Base-by-base conservation (phyloP, 2,797 vertebrate species). In the Sebastes matsubarae region DNA sequence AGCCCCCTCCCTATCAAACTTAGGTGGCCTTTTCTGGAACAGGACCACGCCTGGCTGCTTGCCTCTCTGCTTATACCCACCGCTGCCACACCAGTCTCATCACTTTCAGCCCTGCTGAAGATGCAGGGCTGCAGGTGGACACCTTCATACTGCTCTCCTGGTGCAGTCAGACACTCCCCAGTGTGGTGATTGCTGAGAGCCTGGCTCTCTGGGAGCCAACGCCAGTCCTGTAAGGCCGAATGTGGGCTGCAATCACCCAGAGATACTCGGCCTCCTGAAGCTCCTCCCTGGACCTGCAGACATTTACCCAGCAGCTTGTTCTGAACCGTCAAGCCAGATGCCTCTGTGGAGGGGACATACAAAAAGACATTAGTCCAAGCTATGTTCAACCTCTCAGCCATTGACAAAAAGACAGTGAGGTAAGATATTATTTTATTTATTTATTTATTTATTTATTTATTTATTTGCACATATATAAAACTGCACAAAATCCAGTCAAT, bases 11-110 rank as follows among this genome's bases (percentile, higher is more conserved):
- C 90, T 1, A 87, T 84, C 52, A 97, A 88, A 14, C 90, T 96
- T 72, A 98, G 81, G 24, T 95, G 96, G 20, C 97, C 97, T 88
- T 95, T 96, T 87, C 92, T 97, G 86, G 96, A 96, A 88, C 97
- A 98, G 64, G 83, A 90, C 97, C 97, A 98, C 0, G 76, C 75
- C 83, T 98, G 97, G 22, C 13, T 92, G 72, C 50, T 76, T n/a
- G 32, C 14, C 11, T 93, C 90, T 77, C 68, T 66, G 75, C 82
- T 81, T 4, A 77, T 61, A 63, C 94, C 94, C 50, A 12, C 36
- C 5, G 1, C 83, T 18, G 84, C 81, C 30, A 14, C 58, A 12
- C 18, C 81, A 42, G 42, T 29, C 27, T 77, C 59, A 1, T 87
- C 87, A 73, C 92, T 89, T 25, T 6, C 91, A 25, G 75, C 50